phyloP scores from a whole-genome alignment of 2,888 invertebrate species.

The Epinotia brunnichana region DNA sequence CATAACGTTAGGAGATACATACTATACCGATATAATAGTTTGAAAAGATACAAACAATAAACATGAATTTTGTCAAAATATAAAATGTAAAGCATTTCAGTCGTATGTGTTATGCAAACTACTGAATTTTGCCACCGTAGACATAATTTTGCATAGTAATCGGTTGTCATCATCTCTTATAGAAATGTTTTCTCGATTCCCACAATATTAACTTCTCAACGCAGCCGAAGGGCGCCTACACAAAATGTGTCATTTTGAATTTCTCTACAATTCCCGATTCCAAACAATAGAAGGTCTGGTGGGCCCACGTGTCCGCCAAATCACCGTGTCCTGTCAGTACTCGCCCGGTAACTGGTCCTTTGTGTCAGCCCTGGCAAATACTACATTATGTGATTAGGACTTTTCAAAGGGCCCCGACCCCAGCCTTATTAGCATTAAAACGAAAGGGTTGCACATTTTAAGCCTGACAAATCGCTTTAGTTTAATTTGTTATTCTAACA shows the following conservation, averaged over 20 bases:
- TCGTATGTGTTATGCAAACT: neutral
- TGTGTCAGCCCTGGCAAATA: slow-evolving; percentile 66
- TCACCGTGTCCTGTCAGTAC: slow-evolving; percentile 50
- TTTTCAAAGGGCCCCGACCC: slow-evolving; percentile 65
- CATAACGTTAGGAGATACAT: neutral
- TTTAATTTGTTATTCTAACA: slow-evolving; percentile 48
- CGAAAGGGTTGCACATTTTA: slow-evolving; percentile 55
- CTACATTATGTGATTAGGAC: slow-evolving; percentile 69
- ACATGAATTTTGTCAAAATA: no score
- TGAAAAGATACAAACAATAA: neutral
- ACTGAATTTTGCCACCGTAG: neutral
- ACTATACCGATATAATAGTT: neutral
- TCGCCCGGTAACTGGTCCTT: slow-evolving; percentile 51
- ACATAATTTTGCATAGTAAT: neutral
- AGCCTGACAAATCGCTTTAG: slow-evolving; percentile 56
- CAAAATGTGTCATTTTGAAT: slow-evolving; percentile 17
- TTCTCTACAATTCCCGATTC: slow-evolving; percentile 13
- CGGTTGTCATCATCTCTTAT: slow-evolving; percentile 4
- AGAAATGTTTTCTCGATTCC: neutral
- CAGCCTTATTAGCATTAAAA: slow-evolving; percentile 45
- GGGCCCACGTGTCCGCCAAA: slow-evolving; percentile 26
- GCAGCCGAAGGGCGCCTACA: slow-evolving; percentile 5
- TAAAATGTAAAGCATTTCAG: neutral
- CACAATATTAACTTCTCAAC: neutral
- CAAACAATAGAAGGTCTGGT: slow-evolving; percentile 19